Evolutionary conservation across 2,113 vertebrate genomes (phyloP).

Genomic region (Rhinogobius similis): DNA sequence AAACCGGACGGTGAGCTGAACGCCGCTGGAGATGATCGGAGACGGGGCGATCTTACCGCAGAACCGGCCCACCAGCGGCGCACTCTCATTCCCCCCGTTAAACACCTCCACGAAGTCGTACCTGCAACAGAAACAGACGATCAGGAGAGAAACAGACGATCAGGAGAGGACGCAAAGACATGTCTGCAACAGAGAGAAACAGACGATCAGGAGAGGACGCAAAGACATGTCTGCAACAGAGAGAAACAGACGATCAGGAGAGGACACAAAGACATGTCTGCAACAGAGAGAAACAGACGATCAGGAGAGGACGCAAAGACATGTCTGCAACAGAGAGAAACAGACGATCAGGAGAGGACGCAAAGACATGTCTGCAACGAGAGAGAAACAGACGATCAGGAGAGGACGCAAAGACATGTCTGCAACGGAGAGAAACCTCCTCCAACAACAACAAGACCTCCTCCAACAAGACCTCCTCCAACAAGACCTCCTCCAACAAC

Average conservation of each 20-base stretch:
- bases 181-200: background rate
- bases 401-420: background rate
- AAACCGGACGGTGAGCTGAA: constrained; percentile 94
- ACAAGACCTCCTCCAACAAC: too few species aligned
- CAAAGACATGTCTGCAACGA: too few species aligned
- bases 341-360: background rate
- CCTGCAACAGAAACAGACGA: constrained; percentile 65
- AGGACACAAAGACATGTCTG: too few species aligned
- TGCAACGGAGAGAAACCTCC: too few species aligned
- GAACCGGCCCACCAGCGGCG: constrained; percentile 87
- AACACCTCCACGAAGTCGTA: constrained; percentile 98
- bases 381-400: background rate
- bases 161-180: too few species aligned
- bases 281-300: background rate
- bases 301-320: too few species aligned
- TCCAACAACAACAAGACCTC: too few species aligned
- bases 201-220: too few species aligned
- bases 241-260: too few species aligned
- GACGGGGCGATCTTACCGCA: constrained; percentile 97
- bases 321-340: too few species aligned
- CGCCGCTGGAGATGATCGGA: constrained; percentile 88
- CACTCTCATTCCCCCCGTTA: constrained; percentile 85
- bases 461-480: too few species aligned
- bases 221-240: too few species aligned
- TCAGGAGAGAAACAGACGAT: background rate